These are phyloP conservation scores for Drosophila crucigera DNA, from an alignment of 2,888 invertebrate genomes.

Conservation along the genomic window DNA sequence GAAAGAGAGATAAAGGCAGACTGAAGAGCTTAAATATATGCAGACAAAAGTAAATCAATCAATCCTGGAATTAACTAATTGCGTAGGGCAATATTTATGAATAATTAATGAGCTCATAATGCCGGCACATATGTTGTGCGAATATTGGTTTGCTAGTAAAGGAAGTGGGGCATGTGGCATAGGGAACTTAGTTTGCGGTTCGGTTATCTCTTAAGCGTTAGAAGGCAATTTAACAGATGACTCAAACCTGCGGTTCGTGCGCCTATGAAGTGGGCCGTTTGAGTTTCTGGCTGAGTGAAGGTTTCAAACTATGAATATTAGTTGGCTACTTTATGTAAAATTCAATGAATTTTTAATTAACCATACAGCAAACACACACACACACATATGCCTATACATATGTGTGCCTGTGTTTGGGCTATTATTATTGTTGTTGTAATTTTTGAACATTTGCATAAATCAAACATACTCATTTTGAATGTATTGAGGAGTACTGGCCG, in stretches of 20 bases:
- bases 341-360: conserved; percentile 77
- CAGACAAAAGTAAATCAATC: conserved; percentile 78
- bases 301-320: conserved; percentile 71
- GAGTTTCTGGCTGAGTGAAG: conserved; percentile 56
- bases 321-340: conserved; percentile 71
- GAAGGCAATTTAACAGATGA: conserved; percentile 24
- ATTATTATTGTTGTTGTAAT: conserved; percentile 35
- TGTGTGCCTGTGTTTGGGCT: background rate
- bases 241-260: conserved; percentile 32
- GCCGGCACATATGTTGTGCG: conserved; percentile 26
- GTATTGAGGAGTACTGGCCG: conserved; percentile 24
- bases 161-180: conserved; percentile 13
- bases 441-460: conserved; percentile 67
- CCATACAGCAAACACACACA: conserved; percentile 1
- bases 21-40: conserved; percentile 39
- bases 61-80: conserved; percentile 80
- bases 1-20: background rate
- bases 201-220: conserved; percentile 65
- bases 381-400: background rate
- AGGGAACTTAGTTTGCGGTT: conserved; percentile 40
- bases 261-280: conserved; percentile 54
- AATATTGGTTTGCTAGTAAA: background rate
- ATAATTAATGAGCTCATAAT: conserved; percentile 82
- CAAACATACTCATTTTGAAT: conserved; percentile 28
- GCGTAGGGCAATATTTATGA: conserved; percentile 82